Base-by-base conservation (phyloP, 2,113 vertebrate species). In the Pygathrix nemaeus region DNA sequence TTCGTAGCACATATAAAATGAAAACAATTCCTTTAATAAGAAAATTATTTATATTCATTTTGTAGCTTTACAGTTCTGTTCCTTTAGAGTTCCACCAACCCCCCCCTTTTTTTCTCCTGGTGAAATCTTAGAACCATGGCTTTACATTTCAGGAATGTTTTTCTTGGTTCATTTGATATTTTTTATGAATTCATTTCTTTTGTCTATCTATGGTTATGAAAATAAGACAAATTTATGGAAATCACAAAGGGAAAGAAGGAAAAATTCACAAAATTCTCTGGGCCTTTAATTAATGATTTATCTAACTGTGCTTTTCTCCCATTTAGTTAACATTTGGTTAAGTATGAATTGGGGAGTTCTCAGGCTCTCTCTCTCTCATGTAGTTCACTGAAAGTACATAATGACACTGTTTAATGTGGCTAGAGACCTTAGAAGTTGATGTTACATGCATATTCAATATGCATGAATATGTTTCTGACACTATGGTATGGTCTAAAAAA, bases 261-360 rank as follows among this genome's bases (percentile, higher is more conserved):
- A 55, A 70, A 59, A 17, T 17, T 23, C 21, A 80, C 38, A 50
- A 83, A 95, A 50, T 70, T 38, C 30, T 32, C 0, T 48, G 43
- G 16, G 27, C 0, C 8, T 84, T 88, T 76, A 76, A 23, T 86
- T 72, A 76, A 18, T 88, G 52, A 97, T 68, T 94, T 85, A 25
- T 73, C 48, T 79, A 92, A 40, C 9, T 88, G 52, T 85, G 50
- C 20, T n/a, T 75, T 12, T 50, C 12, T 6, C 43, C 0, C 17
- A 27, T 70, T 90, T 96, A 90, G 94, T 95, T 97, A 97, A 96
- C 79, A 93, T 94, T 94, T 97, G 85, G 70, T 82, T 86, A 82
- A 79, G 55, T 94, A 52, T 55, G 75, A 80, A 85, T 38, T 83
- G 21, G 13, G n/a, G 50, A 72, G 40, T 11, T 76, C 8, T 38